Percentiles rank a stretch among this genome's conserved stretches.
These are phyloP conservation scores for Mythimna lalbum DNA, from an alignment of 2,888 invertebrate species.

Conservation along the genomic window DNA sequence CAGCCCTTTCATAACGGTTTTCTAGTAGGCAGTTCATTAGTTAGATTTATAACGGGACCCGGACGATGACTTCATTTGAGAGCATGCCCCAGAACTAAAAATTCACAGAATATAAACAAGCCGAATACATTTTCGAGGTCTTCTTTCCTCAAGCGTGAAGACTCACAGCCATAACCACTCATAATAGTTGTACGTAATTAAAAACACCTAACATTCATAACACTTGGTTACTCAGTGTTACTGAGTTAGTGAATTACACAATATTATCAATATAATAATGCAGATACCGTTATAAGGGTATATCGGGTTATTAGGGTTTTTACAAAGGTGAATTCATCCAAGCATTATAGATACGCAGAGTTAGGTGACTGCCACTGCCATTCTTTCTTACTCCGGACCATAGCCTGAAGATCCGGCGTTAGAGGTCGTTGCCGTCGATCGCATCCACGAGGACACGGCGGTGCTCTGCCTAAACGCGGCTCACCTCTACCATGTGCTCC, in stretches of 20 bases:
- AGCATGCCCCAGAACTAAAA: neutral
- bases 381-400: too few species aligned
- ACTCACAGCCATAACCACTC: constrained; percentile 28
- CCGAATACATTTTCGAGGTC: constrained; percentile 36
- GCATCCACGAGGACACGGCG: too few species aligned
- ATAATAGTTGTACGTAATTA: constrained; percentile 39
- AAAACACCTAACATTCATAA: constrained; percentile 50
- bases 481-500: too few species aligned
- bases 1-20: too few species aligned
- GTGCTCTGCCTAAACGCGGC: too few species aligned
- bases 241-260: constrained; percentile 32
- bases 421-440: too few species aligned
- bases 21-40: neutral
- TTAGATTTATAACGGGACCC: neutral
- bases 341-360: too few species aligned
- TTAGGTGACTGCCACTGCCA: too few species aligned
- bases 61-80: neutral
- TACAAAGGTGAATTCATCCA: too few species aligned
- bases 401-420: too few species aligned
- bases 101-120: constrained; percentile 23
- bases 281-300: neutral
- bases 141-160: constrained; percentile 45
- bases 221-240: constrained; percentile 18
- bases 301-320: neutral
- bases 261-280: constrained; percentile 9